Percentiles rank a stretch among this genome's conserved stretches.
Conservation (phyloP, 2,797 vertebrate species). For the Gallirallus australis region DNA sequence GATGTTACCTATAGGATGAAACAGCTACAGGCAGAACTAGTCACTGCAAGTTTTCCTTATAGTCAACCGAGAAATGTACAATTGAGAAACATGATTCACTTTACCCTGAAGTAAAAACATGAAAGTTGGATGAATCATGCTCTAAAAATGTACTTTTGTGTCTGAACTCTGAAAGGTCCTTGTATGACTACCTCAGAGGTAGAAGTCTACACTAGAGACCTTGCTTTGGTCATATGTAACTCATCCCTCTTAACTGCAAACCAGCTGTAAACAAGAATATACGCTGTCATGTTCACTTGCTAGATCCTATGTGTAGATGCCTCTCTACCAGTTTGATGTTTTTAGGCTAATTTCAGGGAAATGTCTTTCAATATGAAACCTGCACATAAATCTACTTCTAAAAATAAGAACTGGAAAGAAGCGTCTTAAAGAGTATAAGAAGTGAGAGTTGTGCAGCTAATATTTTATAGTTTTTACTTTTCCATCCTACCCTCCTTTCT, state of each 20-base stretch:
- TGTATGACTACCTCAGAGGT: not conserved
- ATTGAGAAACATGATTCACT: not conserved
- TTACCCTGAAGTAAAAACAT: not conserved
- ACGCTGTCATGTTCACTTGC: not conserved
- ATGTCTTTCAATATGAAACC: not conserved
- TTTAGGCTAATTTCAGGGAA: not conserved
- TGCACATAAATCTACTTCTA: not conserved
- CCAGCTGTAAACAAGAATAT: not conserved
- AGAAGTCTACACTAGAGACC: not conserved
- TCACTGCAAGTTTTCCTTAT: not conserved
- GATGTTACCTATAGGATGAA: not conserved
- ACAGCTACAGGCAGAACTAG: not conserved
- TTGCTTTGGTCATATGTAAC: not conserved
- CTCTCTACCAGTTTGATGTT: not conserved
- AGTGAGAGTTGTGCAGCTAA: not conserved
- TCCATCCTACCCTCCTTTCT: not conserved
- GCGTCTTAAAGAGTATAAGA: not conserved
- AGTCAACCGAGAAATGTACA: not conserved
- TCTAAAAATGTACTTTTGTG: not conserved
- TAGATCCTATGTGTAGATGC: not conserved
- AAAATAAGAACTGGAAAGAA: not conserved
- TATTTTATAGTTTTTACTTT: not conserved
- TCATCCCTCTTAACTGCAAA: not conserved
- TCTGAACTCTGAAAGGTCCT: not conserved
- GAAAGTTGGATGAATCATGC: not conserved